A percentile compares a stretch with the other conserved stretches of the same genome.
These are phyloP conservation scores for Pongo abelii DNA, from an alignment of 2,113 vertebrate genomes.

Conservation along the genomic window DNA sequence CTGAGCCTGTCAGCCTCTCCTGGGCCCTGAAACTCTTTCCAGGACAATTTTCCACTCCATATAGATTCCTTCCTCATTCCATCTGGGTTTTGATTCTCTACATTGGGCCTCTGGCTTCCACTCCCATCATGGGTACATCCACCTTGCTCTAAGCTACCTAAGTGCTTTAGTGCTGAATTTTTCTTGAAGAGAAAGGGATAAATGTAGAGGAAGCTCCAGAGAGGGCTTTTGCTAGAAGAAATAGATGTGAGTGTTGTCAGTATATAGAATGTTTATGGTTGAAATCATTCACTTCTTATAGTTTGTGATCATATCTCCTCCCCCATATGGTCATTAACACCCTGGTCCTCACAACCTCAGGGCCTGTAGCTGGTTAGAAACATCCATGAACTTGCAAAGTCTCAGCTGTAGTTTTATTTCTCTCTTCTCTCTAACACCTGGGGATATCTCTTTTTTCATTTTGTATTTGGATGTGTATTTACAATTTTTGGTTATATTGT, in stretches of 20 bases:
- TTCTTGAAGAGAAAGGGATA: not conserved
- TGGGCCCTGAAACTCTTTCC: not conserved
- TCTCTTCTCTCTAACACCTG: not conserved
- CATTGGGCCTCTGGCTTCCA: not conserved
- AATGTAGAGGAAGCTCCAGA: not conserved
- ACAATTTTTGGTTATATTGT: not conserved
- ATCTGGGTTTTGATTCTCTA: not conserved
- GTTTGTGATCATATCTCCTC: not conserved
- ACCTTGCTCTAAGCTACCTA: not conserved
- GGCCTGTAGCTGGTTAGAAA: not conserved
- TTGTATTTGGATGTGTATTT: not conserved
- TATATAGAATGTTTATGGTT: not conserved
- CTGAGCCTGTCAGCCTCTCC: fast-evolving
- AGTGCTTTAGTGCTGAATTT: not conserved
- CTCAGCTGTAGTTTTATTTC: not conserved
- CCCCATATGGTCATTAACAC: fast-evolving
- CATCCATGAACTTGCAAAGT: not conserved
- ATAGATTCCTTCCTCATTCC: not conserved
- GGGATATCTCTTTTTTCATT: not conserved
- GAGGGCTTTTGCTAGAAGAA: not conserved
- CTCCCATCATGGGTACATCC: not conserved
- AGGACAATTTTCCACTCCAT: not conserved
- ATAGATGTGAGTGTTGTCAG: not conserved
- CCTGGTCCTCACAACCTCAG: not conserved
- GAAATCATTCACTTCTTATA: not conserved